These are phyloP conservation scores for Axea sp. DNA, from an alignment of 2,888 invertebrate species.

Conservation along the genomic window DNA sequence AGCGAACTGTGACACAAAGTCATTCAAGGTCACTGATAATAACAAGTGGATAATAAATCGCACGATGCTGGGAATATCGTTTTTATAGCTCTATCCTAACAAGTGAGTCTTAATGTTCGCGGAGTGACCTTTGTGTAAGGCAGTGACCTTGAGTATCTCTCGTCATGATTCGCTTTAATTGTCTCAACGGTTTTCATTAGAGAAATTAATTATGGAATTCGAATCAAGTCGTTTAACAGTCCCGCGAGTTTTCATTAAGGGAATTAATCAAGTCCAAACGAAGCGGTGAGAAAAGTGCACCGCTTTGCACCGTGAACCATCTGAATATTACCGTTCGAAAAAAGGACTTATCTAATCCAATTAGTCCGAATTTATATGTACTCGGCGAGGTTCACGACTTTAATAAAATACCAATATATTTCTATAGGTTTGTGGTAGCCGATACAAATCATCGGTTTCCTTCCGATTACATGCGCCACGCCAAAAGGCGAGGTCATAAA, in stretches of 20 bases:
- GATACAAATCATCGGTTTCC: slow-evolving; percentile 39
- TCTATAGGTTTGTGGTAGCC: slow-evolving; percentile 17
- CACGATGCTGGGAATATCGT: background rate
- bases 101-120: background rate
- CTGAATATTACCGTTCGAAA: too few species aligned
- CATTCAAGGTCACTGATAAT: slow-evolving; percentile 34
- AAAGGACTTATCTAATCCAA: too few species aligned
- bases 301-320: too few species aligned
- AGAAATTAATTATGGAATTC: slow-evolving; percentile 22
- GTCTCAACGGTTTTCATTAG: slow-evolving; percentile 20
- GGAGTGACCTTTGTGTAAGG: slow-evolving; percentile 19
- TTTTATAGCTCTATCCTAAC: slow-evolving; percentile 9
- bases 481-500: slow-evolving; percentile 33
- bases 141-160: slow-evolving; percentile 26
- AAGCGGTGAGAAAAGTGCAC: too few species aligned
- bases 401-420: slow-evolving; percentile 1
- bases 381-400: background rate
- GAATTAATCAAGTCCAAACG: too few species aligned
- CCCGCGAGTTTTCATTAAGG: too few species aligned
- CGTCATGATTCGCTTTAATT: slow-evolving; percentile 19
- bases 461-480: slow-evolving; percentile 29
- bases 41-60: slow-evolving; percentile 24
- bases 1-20: slow-evolving; percentile 34
- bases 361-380: background rate
- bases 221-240: slow-evolving; percentile 8